Conservation (phyloP, 2,113 vertebrate genomes). For the Aegithalos caudatus region DNA sequence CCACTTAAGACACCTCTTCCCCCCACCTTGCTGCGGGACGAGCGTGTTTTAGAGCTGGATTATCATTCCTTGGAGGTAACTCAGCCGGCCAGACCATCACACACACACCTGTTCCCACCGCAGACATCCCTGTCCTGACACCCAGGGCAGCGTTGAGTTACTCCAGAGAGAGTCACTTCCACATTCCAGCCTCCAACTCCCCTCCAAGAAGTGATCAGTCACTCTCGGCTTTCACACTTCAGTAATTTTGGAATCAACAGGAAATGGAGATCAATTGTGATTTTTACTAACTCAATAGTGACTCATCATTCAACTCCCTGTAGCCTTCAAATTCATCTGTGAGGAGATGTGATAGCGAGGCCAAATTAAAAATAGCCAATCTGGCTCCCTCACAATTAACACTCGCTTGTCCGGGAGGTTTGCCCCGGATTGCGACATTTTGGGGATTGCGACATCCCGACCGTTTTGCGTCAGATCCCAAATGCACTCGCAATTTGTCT, state of each 20-base stretch:
- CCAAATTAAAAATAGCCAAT: constrained; percentile 52
- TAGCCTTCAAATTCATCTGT: constrained; percentile 54
- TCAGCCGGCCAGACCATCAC: neutral
- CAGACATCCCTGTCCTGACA: neutral
- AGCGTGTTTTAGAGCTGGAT: neutral
- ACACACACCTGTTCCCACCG: constrained; percentile 9
- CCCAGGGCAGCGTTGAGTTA: constrained; percentile 12
- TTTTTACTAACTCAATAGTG: constrained; percentile 59
- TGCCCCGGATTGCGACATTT: neutral
- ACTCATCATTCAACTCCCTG: constrained; percentile 65
- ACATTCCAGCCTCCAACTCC: neutral
- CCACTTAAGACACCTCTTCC: neutral
- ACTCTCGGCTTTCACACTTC: constrained; percentile 49
- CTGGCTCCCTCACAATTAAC: constrained; percentile 46
- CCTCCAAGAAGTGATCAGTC: constrained; percentile 39
- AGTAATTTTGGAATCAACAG: constrained; percentile 66
- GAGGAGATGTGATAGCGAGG: constrained; percentile 51
- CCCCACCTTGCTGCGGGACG: neutral
- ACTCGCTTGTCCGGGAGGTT: neutral
- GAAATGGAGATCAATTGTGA: constrained; percentile 65
- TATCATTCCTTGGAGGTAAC: neutral
- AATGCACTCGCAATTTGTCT: neutral
- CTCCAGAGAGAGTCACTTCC: neutral
- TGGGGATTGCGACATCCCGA: neutral
- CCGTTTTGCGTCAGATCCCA: neutral